These are phyloP conservation scores for Agelastica alni DNA, from an alignment of 2,888 invertebrate genomes.

Conservation along the genomic window DNA sequence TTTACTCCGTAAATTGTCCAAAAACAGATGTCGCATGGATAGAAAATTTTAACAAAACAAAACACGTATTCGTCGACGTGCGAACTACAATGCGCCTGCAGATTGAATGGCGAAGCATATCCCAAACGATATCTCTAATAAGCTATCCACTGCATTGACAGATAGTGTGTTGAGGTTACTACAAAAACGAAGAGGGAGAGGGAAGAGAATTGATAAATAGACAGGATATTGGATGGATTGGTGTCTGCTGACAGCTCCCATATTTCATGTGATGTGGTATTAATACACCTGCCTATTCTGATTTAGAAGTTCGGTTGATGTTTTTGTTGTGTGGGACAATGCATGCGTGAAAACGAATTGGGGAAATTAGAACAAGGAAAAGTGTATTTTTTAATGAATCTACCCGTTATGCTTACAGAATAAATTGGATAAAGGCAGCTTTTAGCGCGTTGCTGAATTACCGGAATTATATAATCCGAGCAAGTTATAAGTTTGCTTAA, in stretches of 20 bases:
- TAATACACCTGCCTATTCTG: slow-evolving; percentile 9
- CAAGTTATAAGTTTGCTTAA: no score
- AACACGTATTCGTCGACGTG: slow-evolving; percentile 14
- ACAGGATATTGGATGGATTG: slow-evolving; percentile 27
- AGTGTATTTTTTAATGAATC: background rate
- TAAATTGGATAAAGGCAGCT: no score
- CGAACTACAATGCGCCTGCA: slow-evolving; percentile 25
- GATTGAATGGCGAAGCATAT: slow-evolving; percentile 26
- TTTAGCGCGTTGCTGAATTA: no score
- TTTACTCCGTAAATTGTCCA: background rate
- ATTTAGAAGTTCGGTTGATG: slow-evolving; percentile 1
- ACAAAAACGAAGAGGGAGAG: slow-evolving; percentile 24
- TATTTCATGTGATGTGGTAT: slow-evolving; percentile 12
- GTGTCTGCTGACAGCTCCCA: slow-evolving; percentile 9
- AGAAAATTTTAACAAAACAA: slow-evolving; percentile 2
- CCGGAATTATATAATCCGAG: no score
- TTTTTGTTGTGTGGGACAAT: slow-evolving; percentile 2
- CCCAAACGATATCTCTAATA: slow-evolving; percentile 33
- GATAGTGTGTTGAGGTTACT: slow-evolving; percentile 26
- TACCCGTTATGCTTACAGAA: no score
- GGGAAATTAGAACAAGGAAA: background rate
- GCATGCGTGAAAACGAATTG: background rate
- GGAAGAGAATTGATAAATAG: slow-evolving; percentile 25
- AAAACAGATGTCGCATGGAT: background rate
- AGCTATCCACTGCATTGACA: slow-evolving; percentile 30